phyloP scores from a whole-genome alignment of 2,113 vertebrate genomes.

The Hyla sarda region DNA sequence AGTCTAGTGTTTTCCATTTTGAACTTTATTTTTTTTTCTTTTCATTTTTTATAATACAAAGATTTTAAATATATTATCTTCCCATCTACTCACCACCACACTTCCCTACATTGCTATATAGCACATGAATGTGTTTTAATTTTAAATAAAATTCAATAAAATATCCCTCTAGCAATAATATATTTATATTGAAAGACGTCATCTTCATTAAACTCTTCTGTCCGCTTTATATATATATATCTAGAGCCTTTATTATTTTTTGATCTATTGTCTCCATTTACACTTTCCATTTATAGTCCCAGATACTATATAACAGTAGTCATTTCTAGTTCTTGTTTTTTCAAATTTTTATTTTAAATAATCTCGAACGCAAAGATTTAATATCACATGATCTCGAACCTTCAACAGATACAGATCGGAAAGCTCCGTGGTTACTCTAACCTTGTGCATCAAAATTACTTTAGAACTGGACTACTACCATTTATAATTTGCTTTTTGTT shows the following conservation, averaged over 20 bases:
- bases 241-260: neutral
- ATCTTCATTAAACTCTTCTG: neutral
- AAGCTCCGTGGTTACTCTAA: neutral
- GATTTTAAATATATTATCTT: neutral
- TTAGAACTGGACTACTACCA: neutral
- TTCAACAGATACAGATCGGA: neutral
- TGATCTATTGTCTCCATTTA: slow-evolving; percentile 12
- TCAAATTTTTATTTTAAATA: slow-evolving; percentile 1
- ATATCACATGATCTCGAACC: neutral
- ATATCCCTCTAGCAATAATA: slow-evolving; percentile 17
- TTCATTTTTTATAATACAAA: neutral
- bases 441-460: neutral
- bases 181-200: neutral
- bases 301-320: neutral
- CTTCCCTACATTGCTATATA: slow-evolving; percentile 16
- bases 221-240: neutral
- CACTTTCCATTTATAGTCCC: neutral
- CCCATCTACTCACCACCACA: slow-evolving; percentile 16
- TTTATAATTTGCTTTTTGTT: neutral
- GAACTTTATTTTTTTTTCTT: neutral
- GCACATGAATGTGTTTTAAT: slow-evolving; percentile 19
- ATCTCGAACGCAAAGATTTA: neutral
- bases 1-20: neutral
- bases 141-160: slow-evolving; percentile 32
- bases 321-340: slow-evolving; percentile 4